Conservation (phyloP, 2,113 vertebrate genomes). For the Serilophus lunatus region DNA sequence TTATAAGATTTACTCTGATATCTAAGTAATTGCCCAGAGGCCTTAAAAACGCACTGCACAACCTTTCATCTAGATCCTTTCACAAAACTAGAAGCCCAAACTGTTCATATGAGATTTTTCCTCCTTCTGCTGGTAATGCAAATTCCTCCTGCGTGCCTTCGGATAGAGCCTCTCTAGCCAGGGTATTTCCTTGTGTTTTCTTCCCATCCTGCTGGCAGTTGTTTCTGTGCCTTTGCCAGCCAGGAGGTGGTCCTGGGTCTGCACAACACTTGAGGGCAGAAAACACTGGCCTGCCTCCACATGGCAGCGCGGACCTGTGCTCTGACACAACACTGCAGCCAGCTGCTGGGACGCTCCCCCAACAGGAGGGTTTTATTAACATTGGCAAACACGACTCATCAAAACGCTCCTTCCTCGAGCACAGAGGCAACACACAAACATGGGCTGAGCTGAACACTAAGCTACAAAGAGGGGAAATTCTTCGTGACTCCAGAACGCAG, state of each 20-base stretch:
- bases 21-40: slow-evolving; percentile 33
- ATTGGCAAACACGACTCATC: background rate
- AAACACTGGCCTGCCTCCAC: background rate
- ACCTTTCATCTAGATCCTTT: slow-evolving; percentile 53
- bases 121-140: slow-evolving; percentile 32
- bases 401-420: background rate
- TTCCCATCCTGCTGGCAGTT: background rate
- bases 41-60: slow-evolving; percentile 1
- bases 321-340: background rate
- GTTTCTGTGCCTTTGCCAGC: background rate
- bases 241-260: slow-evolving; percentile 16
- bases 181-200: background rate
- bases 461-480: background rate
- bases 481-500: background rate
- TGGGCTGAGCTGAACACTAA: background rate
- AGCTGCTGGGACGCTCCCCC: background rate
- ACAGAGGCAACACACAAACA: background rate
- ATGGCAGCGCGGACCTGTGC: background rate
- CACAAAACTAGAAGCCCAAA: slow-evolving; percentile 23
- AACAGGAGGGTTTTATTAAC: background rate
- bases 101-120: slow-evolving; percentile 23
- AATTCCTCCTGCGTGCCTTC: slow-evolving; percentile 34
- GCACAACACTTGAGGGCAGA: background rate
- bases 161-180: background rate
- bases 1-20: slow-evolving; percentile 56